phyloP scores from a whole-genome alignment of 2,113 vertebrate genomes.

The Chlorodrepanis virens region DNA sequence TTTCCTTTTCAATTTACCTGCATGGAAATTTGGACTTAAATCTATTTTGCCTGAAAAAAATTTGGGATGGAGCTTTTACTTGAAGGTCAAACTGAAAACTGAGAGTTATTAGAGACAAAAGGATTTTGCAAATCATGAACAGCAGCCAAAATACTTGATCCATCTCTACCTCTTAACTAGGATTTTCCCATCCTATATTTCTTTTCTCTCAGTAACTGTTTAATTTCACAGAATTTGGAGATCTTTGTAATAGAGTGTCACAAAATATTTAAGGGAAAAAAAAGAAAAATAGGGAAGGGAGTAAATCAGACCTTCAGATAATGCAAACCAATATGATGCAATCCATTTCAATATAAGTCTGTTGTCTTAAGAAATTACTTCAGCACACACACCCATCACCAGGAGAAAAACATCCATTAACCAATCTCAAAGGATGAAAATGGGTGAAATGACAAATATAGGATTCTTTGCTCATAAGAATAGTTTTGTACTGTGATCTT shows the following conservation, averaged over 20 bases:
- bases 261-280: fast-evolving
- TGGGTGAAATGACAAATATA: background rate
- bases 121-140: background rate
- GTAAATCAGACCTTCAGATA: background rate
- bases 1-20: background rate
- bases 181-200: background rate
- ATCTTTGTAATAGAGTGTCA: background rate
- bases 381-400: background rate
- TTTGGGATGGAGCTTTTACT: background rate
- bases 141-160: background rate
- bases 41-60: background rate
- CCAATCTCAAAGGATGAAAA: background rate
- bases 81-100: background rate
- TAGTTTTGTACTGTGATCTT: background rate
- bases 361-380: background rate
- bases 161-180: background rate
- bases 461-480: background rate
- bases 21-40: background rate
- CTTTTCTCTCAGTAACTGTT: background rate
- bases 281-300: background rate
- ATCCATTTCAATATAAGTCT: background rate
- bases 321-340: background rate
- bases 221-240: background rate
- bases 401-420: background rate
- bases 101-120: background rate